Evolutionary conservation across 1,140 invertebrate genomes (phyloP), one percentile per base, ranked within the genome.

Genomic region (Caenorhabditis latens): DNA sequence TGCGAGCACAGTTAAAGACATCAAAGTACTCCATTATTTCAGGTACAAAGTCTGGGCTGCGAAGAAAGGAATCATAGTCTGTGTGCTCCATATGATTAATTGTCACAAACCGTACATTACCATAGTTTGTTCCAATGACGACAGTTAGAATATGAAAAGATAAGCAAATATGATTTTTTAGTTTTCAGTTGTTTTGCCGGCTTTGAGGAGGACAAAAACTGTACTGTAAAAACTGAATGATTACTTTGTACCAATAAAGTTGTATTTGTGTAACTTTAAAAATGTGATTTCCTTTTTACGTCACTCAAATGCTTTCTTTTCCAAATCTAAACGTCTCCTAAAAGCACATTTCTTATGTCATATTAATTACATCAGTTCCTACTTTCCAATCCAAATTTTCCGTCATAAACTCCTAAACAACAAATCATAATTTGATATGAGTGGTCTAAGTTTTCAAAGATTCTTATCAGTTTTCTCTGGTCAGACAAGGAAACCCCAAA

Each of bases 341-440:
- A 53, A 6, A 53, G 11, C 0, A 14, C 16, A 11, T 11, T 53
- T 4, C 16, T 16, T 16, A 16, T 9, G 16, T 53, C 50, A 8
- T 11, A 8, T 8, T 53, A 53, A 71, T 71, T 71, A 71, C 65
- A 71, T 71, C 42, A 71, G 14, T 71, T 71, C 6, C 61, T 9
- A 65, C 61, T 40, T 14, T 43, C 19, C 6, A n/a, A 71, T 43
- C 14, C 65, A 71, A 42, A n/a, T 2, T 3, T 19, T 71, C 13
- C 6, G 19, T n/a, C 57, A 61, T 61, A 61, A 61, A 61, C 14
- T 21, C n/a, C 57, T n/a, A 24, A 61, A 61, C 8, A 43, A 43
- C 65, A 71, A 71, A 71, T 71, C 65, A 71, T 46, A 71, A 5
- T 43, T 71, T 71, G 65, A 71, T 71, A 71, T 43, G 65, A 46